Base-by-base conservation (phyloP, 2,888 invertebrate genomes). In the Acleris cristana region DNA sequence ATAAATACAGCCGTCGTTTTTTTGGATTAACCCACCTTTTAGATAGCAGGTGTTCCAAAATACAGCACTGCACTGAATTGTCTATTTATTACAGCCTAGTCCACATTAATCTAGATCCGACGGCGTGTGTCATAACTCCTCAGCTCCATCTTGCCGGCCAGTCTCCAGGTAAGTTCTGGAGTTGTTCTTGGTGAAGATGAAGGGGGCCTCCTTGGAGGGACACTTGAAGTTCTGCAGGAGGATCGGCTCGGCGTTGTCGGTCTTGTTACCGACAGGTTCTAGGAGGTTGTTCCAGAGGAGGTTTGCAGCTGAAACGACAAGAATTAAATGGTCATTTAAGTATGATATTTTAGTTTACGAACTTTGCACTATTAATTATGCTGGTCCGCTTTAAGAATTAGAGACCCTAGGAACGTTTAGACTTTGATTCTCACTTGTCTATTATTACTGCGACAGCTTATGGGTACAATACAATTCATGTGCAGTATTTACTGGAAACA, bases 201-300 rank as follows among this genome's bases (percentile, higher is more conserved):
- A 96, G 1, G 96, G 96, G 0, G 94, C 88, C 2, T 82, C 78
- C 0, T 79, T 73, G 0, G 91, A 88, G 0, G 96, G 96, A 70
- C 96, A 96, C 62, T 91, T 84, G 79, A 96, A 94, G 26, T 88
- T 90, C 56, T 94, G 93, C 82, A 96, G 86, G 62, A 96, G 86
- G 18, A 93, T 86, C 0, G 94, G 94, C n/a, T 94, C 83, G 10
- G 86, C 90, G 58, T 82, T 84, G 59, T 90, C 90, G 0, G 94
- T 94, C 80, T 96, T 96, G 73, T 93, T 91, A 30, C 96, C 95
- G 3, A 95, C 94, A 0, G 96, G 96, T 78, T 96, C 95, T 23
- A 96, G 81, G 69, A 96, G 89, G 79, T 96, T 96, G 87, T 96
- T 96, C 96, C 96, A 96, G 0, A 96, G 86, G 49, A 96, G 91